These are phyloP conservation scores for Turdus rufiventris DNA, from an alignment of 2,113 vertebrate species.

Conservation along the genomic window DNA sequence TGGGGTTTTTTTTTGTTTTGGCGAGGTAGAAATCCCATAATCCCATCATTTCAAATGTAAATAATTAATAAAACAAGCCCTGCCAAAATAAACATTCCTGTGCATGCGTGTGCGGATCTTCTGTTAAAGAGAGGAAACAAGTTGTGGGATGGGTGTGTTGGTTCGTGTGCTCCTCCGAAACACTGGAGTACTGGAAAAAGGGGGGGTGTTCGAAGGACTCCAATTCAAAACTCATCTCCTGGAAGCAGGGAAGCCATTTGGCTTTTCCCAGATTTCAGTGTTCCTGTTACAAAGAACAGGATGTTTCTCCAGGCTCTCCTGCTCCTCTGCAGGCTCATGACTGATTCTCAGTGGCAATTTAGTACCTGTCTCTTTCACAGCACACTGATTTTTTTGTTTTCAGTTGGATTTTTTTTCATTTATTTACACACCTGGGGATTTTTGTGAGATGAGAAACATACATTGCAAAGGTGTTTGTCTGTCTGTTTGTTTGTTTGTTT, in stretches of 20 bases:
- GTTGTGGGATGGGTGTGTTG: fast-evolving
- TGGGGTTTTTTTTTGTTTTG: neutral
- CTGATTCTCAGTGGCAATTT: too few relatives aligned
- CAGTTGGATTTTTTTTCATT: too few relatives aligned
- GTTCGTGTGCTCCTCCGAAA: neutral
- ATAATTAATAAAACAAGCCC: neutral
- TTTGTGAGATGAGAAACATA: too few relatives aligned
- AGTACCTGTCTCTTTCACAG: too few relatives aligned
- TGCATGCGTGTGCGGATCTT: neutral
- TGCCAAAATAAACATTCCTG: neutral
- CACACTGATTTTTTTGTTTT: too few relatives aligned
- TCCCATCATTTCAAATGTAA: neutral
- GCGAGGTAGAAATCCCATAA: neutral
- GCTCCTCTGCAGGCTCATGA: too few relatives aligned
- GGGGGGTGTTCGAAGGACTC: fast-evolving
- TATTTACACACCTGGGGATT: too few relatives aligned
- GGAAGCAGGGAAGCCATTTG: neutral
- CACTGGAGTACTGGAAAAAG: fast-evolving
- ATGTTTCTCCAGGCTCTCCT: too few relatives aligned
- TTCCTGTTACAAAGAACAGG: too few relatives aligned
- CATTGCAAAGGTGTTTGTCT: too few relatives aligned
- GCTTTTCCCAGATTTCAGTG: neutral
- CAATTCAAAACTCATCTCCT: neutral
- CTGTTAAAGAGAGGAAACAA: neutral
- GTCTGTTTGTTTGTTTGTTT: too few relatives aligned